Conservation (phyloP, 1,140 invertebrate genomes). For the Diploscapter pachys region DNA sequence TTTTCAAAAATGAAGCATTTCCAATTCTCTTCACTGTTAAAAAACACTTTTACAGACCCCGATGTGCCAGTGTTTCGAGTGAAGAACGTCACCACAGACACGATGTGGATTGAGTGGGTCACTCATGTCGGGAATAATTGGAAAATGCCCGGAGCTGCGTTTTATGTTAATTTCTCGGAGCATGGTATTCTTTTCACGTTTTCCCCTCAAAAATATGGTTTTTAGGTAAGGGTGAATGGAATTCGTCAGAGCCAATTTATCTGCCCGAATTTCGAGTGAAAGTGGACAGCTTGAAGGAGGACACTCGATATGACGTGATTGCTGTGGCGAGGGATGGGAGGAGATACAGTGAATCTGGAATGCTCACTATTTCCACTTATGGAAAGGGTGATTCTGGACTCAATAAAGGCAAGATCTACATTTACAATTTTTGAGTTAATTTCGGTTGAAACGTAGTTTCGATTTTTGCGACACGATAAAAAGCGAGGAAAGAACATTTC, state of each 20-base stretch:
- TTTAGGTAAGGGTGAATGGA: conserved; percentile 41
- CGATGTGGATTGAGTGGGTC: conserved; percentile 46
- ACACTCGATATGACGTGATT: conserved; percentile 47
- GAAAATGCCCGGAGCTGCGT: conserved; percentile 52
- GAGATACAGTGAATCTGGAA: conserved; percentile 29
- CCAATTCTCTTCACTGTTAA: too few relatives aligned
- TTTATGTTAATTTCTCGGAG: conserved; percentile 50
- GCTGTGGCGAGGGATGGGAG: conserved; percentile 54
- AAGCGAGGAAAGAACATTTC: too few relatives aligned
- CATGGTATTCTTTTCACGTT: conserved; percentile 10
- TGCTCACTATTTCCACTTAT: conserved; percentile 41
- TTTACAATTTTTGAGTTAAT: too few relatives aligned
- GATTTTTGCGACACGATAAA: too few relatives aligned
- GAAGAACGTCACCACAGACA: conserved; percentile 29
- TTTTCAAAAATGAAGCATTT: too few relatives aligned
- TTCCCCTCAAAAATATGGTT: too few relatives aligned
- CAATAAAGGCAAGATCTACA: conserved; percentile 44
- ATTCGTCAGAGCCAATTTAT: conserved; percentile 37
- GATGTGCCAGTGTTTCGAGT: conserved; percentile 49
- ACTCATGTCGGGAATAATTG: conserved; percentile 43
- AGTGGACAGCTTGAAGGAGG: conserved; percentile 39
- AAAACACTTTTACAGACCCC: conserved; percentile 41
- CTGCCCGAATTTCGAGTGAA: conserved; percentile 43
- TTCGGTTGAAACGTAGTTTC: too few relatives aligned
- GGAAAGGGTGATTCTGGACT: conserved; percentile 29